Base-by-base conservation (phyloP, 2,888 invertebrate species). In the Mesochorus sp. region DNA sequence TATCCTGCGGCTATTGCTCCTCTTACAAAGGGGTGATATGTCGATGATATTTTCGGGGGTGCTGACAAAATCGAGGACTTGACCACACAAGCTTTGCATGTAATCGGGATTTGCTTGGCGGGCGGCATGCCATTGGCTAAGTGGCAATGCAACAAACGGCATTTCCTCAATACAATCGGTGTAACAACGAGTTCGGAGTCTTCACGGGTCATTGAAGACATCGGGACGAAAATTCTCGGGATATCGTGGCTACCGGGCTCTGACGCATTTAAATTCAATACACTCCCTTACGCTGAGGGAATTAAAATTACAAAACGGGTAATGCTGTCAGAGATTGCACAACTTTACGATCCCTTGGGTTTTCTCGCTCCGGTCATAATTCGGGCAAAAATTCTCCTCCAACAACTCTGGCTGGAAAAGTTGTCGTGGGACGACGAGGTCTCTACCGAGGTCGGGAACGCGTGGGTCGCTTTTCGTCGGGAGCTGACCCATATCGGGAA, bases 301-400 rank as follows among this genome's bases (percentile, higher is more conserved):
- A 2, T 12, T 6, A 8, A 6, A 21, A 17, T 72, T 14, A 77
- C 80, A 0, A 81, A 83, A 42, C 19, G 81, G 0, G 2, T 26
- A 0, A 57, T 79, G 4, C 26, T 81, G 0, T 81, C 81, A 0
- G 55, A 80, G 21, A 28, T 75, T 0, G 77, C 80, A 2, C 68
- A 71, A 12, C 37, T 83, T 8, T 82, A 62, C 21, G 81, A 82
- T 42, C 81, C 80, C 2, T 53, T 82, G 0, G 80, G 80, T 0
- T 79, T 77, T 28, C 12, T 78, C 0, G 14, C 79, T 1, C 83
- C 81, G 1, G 59, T 79, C 0, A 37, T 75, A 0, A 76, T 82
- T 8, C 42, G 31, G 10, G 81, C 81, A 0, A 82, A 83, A 21
- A 49, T 81, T 1, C n/a, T 82, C 0, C 8, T 81, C 0, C 81